Base-by-base conservation (phyloP, 1,140 invertebrate genomes). In the Anastrepha obliqua region DNA sequence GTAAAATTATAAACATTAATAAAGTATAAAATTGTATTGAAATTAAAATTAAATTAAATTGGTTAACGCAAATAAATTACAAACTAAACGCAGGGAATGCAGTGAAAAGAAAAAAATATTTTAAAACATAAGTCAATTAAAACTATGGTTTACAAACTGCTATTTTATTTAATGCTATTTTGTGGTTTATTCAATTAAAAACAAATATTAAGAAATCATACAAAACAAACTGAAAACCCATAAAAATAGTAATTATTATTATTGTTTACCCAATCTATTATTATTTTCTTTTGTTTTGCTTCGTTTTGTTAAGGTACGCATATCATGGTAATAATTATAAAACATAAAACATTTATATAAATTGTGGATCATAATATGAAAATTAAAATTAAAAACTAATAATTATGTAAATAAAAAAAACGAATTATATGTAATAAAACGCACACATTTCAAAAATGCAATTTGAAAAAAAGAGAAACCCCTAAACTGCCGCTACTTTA, bases 141-240 rank as follows among this genome's bases (percentile, higher is more conserved):
- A 87, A 86, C 65, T 88, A 86, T 64, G 67, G 58, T 86, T 58
- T 78, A 86, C 81, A 88, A 88, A 88, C 59, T 15, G 11, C 42
- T 29, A 29, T 29, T 29, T 29, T 29, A 55, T 78, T 58, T 62
- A 51, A 15, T 87, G 64, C 60, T 64, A 70, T 87, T 87, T 59
- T 81, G 44, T 81, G 42, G 7, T 70, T 74, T 74, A n/a, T 81
- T 81, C 20, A n/a, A 47, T 81, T 51, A 81, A 87, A 74, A 42
- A 86, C 86, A 86, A 88, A 60, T 70, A 74, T 86, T 70, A 67
- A n/a, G 51, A 85, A 86, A 86, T 58, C 87, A 81, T 85, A 86
- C 60, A 86, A 70, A 81, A 81, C 74, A 81, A 81, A 81, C 74
- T 81, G 47, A 81, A 81, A 86, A 47, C 62, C 62, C 58, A 65